phyloP scores from a whole-genome alignment of 1,140 invertebrate genomes.

The Trachymyrmex cornetzi region DNA sequence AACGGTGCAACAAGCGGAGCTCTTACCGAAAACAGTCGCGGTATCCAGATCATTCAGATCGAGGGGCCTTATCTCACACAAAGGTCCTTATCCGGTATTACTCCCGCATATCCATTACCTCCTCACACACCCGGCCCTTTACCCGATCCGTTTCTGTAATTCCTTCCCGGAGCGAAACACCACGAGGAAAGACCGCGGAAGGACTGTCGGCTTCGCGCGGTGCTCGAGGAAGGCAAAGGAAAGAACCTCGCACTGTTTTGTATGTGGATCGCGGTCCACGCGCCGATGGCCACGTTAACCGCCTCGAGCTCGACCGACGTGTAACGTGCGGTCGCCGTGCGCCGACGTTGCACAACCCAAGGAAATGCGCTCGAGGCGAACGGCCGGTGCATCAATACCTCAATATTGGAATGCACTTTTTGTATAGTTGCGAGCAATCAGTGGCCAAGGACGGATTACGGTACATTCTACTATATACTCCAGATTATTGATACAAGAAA shows the following conservation, averaged over 20 bases:
- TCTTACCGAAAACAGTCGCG: conserved; percentile 84
- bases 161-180: conserved; percentile 21
- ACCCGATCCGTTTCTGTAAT: background rate
- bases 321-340: conserved; percentile 61
- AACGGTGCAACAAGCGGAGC: background rate
- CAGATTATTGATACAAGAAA: conserved; percentile 1
- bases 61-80: conserved; percentile 34
- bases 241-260: conserved; percentile 86
- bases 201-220: conserved; percentile 55
- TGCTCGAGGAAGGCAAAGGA: conserved; percentile 41
- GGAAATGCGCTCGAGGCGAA: conserved; percentile 49
- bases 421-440: background rate
- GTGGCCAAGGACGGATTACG: conserved; percentile 13
- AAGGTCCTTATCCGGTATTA: conserved; percentile 35
- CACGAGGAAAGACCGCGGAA: conserved; percentile 66
- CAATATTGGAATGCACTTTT: conserved; percentile 29
- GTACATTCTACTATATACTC: conserved; percentile 16
- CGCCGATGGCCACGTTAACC: conserved; percentile 84
- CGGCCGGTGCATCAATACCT: conserved; percentile 10
- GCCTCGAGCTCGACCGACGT: conserved; percentile 73
- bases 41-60: conserved; percentile 85
- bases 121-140: background rate
- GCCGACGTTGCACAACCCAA: conserved; percentile 67
- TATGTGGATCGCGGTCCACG: conserved; percentile 86
- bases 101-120: conserved; percentile 30